These are phyloP conservation scores for Pempheris klunzingeri DNA, from an alignment of 2,797 vertebrate species.

Conservation along the genomic window DNA sequence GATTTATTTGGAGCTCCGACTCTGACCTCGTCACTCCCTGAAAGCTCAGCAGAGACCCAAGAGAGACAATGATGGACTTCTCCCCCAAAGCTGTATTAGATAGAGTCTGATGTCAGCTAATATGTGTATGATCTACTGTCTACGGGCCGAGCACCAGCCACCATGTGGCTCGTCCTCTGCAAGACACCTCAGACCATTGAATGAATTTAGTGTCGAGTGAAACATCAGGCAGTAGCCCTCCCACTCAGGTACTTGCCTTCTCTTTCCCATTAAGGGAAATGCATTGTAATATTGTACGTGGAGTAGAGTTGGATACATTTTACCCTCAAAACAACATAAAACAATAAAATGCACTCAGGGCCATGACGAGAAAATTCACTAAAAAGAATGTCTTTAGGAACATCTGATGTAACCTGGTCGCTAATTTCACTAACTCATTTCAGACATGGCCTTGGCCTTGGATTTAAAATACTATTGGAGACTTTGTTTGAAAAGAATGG, in stretches of 20 bases:
- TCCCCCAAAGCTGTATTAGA: slow-evolving; percentile 2
- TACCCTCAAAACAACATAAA: background rate
- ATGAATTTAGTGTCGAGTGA: background rate
- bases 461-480: background rate
- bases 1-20: slow-evolving; percentile 37
- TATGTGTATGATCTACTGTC: background rate
- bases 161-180: background rate
- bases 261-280: background rate
- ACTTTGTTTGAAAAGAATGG: background rate
- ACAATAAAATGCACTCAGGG: background rate
- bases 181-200: background rate
- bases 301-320: background rate
- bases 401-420: background rate
- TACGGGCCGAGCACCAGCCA: background rate
- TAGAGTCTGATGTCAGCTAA: background rate
- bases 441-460: background rate
- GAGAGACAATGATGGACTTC: slow-evolving; percentile 28
- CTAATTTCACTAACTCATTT: background rate
- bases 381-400: no score
- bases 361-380: background rate
- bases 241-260: no score
- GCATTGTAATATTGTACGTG: background rate
- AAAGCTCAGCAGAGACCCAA: slow-evolving; percentile 14
- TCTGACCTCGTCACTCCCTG: slow-evolving; percentile 20
- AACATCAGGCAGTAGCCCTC: background rate